A percentile compares a stretch with the other conserved stretches of the same genome.
These are phyloP conservation scores for Gymnogyps californianus DNA, from an alignment of 2,113 vertebrate species.

Conservation along the genomic window DNA sequence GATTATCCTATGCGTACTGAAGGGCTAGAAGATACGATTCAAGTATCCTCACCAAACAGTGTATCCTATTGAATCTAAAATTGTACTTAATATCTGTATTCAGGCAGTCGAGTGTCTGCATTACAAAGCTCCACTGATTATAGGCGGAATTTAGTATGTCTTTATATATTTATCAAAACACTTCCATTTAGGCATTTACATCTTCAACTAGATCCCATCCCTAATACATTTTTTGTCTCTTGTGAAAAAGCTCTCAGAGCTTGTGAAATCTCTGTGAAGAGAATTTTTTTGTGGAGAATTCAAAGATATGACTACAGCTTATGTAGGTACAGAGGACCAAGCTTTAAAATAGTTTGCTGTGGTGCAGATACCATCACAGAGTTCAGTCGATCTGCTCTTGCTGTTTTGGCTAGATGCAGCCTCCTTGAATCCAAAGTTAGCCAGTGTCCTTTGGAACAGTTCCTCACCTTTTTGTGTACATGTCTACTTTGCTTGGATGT, in stretches of 20 bases:
- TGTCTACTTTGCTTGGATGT: not conserved
- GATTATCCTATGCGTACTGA: not conserved
- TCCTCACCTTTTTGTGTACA: not conserved
- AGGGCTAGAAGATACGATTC: not conserved
- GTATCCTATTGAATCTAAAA: not conserved
- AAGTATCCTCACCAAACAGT: not conserved
- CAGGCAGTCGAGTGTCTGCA: not conserved
- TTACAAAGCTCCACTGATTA: not conserved
- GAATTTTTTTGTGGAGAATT: not conserved
- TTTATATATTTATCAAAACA: not conserved
- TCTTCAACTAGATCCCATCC: not conserved
- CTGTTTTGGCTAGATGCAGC: not conserved
- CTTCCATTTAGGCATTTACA: not conserved
- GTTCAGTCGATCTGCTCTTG: not conserved
- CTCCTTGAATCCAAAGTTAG: not conserved
- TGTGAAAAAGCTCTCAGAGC: not conserved
- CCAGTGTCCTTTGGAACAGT: not conserved
- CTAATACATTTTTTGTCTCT: not conserved
- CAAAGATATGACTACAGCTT: not conserved
- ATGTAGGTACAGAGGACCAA: not conserved
- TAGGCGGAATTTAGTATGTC: not conserved
- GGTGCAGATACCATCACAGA: not conserved
- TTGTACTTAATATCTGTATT: not conserved
- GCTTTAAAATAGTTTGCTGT: not conserved
- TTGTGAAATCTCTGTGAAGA: not conserved